Base-by-base conservation (phyloP, 2,113 vertebrate genomes). In the Rattus norvegicus region DNA sequence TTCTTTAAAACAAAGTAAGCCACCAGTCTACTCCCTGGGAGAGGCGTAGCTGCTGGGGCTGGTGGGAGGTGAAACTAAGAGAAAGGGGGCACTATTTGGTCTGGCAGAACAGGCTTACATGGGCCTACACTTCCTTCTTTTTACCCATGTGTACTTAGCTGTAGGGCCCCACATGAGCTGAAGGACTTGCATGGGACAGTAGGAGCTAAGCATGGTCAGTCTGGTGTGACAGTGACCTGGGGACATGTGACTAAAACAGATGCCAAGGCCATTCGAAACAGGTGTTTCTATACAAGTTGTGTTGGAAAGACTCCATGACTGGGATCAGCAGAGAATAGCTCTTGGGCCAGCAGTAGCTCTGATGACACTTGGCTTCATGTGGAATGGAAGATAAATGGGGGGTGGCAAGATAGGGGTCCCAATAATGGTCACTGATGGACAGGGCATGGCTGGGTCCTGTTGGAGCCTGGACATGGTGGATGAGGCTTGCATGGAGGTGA, bases 221-320 rank as follows among this genome's bases (percentile, higher is more conserved):
- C 59, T 52, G 43, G 20, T 14, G n/a, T 59, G 73, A 11, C 17
- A n/a, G 59, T 19, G 61, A 36, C 11, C 36, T 5, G 36, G 73
- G 16, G 69, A 28, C 10, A 5, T 14, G 4, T 13, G 43, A 49
- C 5, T 2, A 52, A 56, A 47, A 52, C n/a, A 9, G 85, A 22
- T 2, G 11, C 14, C 16, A 20, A 20, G 61, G 22, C 30, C 30
- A 0, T 81, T 0, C 1, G 70, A 65, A 43, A 36, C 43, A 52
- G 43, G 4, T 0, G 33, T 26, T 63, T 93, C 26, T 6, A 33
- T 61, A 75, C 56, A 91, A 69, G n/a, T 43, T 85, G 39, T 54
- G 85, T 36, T 1, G 49, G 59, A 79, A 39, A 47, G 33, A 28
- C 33, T 65, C 47, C 47, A n/a, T 39, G 59, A 10, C 28, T 9